Evolutionary conservation across 1,140 invertebrate species (phyloP).

Genomic region (Calephelis virginiensis): DNA sequence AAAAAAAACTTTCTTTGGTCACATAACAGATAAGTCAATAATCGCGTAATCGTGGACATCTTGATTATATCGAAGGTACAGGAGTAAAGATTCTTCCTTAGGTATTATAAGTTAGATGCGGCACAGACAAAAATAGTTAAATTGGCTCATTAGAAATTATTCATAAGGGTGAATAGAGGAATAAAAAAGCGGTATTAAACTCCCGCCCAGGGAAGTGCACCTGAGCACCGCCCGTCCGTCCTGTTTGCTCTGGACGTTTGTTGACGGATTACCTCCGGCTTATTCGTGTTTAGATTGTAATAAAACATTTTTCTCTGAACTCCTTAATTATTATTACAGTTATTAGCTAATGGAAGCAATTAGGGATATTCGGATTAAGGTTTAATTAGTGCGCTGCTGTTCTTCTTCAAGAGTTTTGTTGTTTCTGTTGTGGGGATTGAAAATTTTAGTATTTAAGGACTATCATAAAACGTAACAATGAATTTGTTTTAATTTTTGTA

Average conservation of each 20-base stretch:
- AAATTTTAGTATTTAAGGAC: too few relatives aligned
- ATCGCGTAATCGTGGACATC: too few relatives aligned
- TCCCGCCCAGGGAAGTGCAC: conserved; percentile 37
- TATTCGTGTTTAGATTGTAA: conserved; percentile 56
- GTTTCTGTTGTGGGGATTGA: conserved; percentile 13
- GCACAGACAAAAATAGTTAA: conserved; percentile 8
- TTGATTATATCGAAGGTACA: too few relatives aligned
- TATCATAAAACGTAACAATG: too few relatives aligned
- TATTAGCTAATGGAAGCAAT: conserved; percentile 58
- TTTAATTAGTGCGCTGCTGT: conserved; percentile 59
- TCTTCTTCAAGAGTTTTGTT: conserved; percentile 43
- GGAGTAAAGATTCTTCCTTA: too few relatives aligned
- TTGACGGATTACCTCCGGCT: conserved; percentile 61
- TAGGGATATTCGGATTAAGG: conserved; percentile 53
- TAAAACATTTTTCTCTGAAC: conserved; percentile 59
- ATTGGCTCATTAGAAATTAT: conserved; percentile 11
- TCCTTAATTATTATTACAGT: conserved; percentile 57
- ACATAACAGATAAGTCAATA: too few relatives aligned
- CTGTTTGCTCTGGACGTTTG: conserved; percentile 36
- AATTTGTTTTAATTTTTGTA: too few relatives aligned
- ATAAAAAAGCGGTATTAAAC: conserved; percentile 26
- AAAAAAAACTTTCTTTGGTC: too few relatives aligned
- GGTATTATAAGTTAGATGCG: too few relatives aligned
- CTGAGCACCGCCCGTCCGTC: conserved; percentile 52
- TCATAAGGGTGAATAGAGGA: neutral